Evolutionary conservation across 2,888 invertebrate species (phyloP), one percentile per base, ranked within the genome.

Genomic region (Pterostichus niger): DNA sequence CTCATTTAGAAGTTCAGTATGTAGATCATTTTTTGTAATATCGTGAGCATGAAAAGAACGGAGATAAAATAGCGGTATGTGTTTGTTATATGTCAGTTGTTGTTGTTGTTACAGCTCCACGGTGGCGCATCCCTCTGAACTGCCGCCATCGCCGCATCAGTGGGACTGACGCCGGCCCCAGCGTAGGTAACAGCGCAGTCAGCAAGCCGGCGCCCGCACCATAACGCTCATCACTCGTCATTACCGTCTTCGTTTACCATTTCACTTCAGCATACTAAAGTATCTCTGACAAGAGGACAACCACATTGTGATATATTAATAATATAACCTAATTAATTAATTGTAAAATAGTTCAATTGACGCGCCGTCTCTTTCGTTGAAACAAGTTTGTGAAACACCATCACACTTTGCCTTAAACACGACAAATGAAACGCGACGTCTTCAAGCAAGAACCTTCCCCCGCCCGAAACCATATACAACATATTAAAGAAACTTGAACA

Each of bases 91-190:
- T 88, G 87, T 71, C 10, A n/a, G 35, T 33, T 5, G 33, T 49
- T 49, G 33, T 49, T 49, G 10, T 64, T 75, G 49, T 94, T 95
- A 86, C 94, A 99, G 99, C 93, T 97, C 98, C 88, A 95, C 97
- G 88, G 96, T 99, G 90, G 99, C 99, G 87, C 98, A 99, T 91
- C 97, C 98, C 84, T 98, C 98, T 86, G 99, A 99, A 93, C 93
- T 99, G 91, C 99, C 99, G 89, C 99, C 99, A 56, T 98, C 98
- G 88, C 99, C 99, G 87, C 98, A 98, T 91, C 97, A 98, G 90
- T 99, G 99, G 99, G 97, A 98, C 93, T 97, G 95, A 96, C 94
- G 93, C 90, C 92, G 88, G 89, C 86, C 86, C 79, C 86, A 85
- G 83, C 87, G 87, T 86, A 89, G 89, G 88, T 89, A 89, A 89